These are phyloP conservation scores for Sesia bembeciformis DNA, from an alignment of 2,888 invertebrate species.

Conservation along the genomic window DNA sequence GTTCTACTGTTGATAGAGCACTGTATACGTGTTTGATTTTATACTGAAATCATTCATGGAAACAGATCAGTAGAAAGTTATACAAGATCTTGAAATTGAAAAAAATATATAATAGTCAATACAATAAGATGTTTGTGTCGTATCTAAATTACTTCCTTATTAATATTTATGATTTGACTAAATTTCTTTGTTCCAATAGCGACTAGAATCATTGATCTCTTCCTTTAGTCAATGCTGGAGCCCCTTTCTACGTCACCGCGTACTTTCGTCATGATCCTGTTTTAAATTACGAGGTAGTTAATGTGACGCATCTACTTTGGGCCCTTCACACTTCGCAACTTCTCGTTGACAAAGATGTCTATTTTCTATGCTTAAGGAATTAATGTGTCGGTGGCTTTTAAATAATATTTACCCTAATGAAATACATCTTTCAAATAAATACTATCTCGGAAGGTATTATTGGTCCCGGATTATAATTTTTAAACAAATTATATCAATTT, in stretches of 20 bases:
- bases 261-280: conserved; percentile 49
- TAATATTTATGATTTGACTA: no score
- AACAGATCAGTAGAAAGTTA: no score
- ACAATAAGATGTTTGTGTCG: no score
- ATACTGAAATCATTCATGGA: no score
- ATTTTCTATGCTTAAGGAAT: conserved; percentile 74
- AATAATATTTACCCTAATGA: conserved; percentile 70
- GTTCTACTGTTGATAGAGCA: no score
- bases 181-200: conserved; percentile 55
- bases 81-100: no score
- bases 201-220: conserved; percentile 59
- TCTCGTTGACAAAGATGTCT: conserved; percentile 61
- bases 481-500: conserved; percentile 74
- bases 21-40: no score
- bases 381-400: conserved; percentile 75
- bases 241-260: conserved; percentile 37
- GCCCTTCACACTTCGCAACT: conserved; percentile 60
- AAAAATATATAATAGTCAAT: no score
- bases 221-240: conserved; percentile 34
- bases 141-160: no score
- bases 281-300: conserved; percentile 72
- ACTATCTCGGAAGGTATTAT: conserved; percentile 70
- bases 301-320: conserved; percentile 39
- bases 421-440: conserved; percentile 73
- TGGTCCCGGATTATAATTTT: conserved; percentile 75